Evolutionary conservation across 2,113 vertebrate species (phyloP).

Genomic region (Sclerurus mexicanus): DNA sequence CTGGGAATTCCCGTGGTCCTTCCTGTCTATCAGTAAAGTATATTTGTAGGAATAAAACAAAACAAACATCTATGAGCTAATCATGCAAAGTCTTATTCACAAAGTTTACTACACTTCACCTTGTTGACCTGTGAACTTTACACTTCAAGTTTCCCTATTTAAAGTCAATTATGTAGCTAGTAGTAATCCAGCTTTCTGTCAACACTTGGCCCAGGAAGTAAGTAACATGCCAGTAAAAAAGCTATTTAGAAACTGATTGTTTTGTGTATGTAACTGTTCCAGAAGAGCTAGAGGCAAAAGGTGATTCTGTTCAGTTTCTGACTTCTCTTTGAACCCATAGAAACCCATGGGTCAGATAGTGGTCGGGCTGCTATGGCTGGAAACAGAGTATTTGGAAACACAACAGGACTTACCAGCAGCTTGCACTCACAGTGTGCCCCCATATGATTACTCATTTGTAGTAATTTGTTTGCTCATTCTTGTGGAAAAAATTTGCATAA

Average conservation of each 20-base stretch:
- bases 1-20: constrained; percentile 46
- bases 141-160: background rate
- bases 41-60: background rate
- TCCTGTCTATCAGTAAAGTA: constrained; percentile 21
- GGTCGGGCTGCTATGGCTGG: background rate
- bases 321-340: background rate
- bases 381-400: background rate
- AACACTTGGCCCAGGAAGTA: background rate
- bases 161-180: background rate
- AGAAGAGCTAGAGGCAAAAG: background rate
- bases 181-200: background rate
- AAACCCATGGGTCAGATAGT: background rate
- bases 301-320: background rate
- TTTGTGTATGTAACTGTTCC: background rate
- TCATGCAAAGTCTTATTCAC: background rate
- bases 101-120: background rate
- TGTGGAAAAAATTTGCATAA: background rate
- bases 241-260: background rate
- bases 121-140: background rate
- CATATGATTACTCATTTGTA: background rate
- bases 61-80: background rate
- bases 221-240: background rate
- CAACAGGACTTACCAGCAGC: background rate
- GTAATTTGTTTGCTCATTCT: background rate
- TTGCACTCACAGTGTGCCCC: background rate